Evolutionary conservation across 92 coral and sea anemone genomes (phyloP).

Genomic region (Plumapathes pennacea): DNA sequence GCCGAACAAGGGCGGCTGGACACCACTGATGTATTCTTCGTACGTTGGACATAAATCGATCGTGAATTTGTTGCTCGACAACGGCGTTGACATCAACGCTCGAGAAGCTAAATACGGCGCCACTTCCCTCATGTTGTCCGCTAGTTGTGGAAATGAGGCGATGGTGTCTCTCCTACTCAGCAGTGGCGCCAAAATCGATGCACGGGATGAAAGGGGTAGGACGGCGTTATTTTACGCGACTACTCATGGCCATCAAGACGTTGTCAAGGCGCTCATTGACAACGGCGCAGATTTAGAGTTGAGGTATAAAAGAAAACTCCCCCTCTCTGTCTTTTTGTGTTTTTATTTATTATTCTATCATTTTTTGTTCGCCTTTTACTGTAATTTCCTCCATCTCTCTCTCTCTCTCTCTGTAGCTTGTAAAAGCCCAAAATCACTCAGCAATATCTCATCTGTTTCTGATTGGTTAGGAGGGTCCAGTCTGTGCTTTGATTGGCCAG

Average conservation of each 20-base stretch:
- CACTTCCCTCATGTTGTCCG: constrained; percentile 84
- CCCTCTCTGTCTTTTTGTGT: no score
- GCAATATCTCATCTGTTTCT: no score
- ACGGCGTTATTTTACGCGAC: constrained; percentile 84
- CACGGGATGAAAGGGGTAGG: constrained; percentile 62
- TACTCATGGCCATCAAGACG: constrained; percentile 70
- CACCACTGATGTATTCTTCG: constrained; percentile 89
- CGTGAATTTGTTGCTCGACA: constrained; percentile 66
- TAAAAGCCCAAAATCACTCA: no score
- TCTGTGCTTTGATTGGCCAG: no score
- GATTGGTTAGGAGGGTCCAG: no score
- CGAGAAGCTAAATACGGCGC: constrained; percentile 47
- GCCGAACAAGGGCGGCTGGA: constrained; percentile 83
- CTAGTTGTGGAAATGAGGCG: constrained; percentile 84
- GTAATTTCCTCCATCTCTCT: no score
- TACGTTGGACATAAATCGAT: constrained; percentile 84
- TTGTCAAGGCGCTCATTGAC: constrained; percentile 69
- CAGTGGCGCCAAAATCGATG: constrained; percentile 78
- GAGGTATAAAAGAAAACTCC: no score
- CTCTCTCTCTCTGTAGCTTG: no score
- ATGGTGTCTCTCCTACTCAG: constrained; percentile 70
- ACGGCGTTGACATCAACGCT: constrained; percentile 59
- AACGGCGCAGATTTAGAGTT: constrained; percentile 73
- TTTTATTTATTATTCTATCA: no score
- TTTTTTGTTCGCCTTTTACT: no score